Percentiles rank a stretch among this genome's conserved stretches.
These are phyloP conservation scores for Takifugu rubripes DNA, from an alignment of 2,797 vertebrate species.

Conservation along the genomic window DNA sequence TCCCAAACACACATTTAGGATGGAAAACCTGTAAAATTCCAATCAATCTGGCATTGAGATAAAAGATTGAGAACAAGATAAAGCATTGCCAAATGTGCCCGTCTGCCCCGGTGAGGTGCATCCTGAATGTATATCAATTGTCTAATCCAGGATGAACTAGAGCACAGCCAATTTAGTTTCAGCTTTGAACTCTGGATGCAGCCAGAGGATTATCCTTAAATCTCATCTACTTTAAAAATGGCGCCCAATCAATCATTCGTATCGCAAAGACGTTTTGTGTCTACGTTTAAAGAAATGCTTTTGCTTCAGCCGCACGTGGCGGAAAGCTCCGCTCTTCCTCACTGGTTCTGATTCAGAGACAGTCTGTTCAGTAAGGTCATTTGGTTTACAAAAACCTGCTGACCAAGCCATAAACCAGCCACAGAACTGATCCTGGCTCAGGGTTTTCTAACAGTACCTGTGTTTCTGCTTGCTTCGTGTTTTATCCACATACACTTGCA, in stretches of 20 bases:
- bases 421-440: not conserved
- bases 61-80: too few relatives aligned
- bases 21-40: too few relatives aligned
- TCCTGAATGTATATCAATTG: conserved; percentile 10
- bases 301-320: not conserved
- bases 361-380: not conserved
- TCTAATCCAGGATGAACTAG: conserved; percentile 47
- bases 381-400: conserved; percentile 7
- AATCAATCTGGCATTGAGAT: too few relatives aligned
- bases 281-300: not conserved
- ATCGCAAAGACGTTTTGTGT: conserved; percentile 6
- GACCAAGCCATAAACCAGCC: not conserved
- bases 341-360: not conserved
- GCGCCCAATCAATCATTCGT: conserved; percentile 7
- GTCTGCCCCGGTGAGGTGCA: conserved; percentile 4
- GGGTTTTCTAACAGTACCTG: conserved; percentile 68
- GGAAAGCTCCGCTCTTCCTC: not conserved
- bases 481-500: conserved; percentile 76
- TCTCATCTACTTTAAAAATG: conserved; percentile 43
- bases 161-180: conserved; percentile 25
- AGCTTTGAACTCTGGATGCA: conserved; percentile 47
- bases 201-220: conserved; percentile 42
- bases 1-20: too few relatives aligned
- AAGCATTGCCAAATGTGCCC: too few relatives aligned
- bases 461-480: conserved; percentile 69